Percentiles rank a stretch among this genome's conserved stretches.
Conservation (phyloP, 2,888 invertebrate genomes). For the Oasisia sp. region DNA sequence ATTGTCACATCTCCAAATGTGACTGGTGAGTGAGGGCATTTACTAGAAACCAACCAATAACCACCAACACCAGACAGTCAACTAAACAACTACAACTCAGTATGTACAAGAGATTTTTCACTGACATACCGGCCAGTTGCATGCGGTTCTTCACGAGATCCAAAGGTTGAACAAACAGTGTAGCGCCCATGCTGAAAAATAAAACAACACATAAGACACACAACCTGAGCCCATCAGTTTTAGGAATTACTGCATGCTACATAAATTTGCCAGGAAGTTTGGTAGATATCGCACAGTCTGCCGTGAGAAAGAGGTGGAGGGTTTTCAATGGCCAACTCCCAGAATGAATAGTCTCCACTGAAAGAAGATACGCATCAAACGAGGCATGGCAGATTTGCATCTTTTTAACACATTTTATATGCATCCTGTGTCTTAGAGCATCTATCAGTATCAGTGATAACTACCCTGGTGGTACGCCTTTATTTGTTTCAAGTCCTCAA, state of each 20-base stretch:
- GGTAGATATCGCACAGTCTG: not conserved
- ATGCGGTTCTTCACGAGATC: conserved; percentile 97
- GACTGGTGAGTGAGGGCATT: too few species aligned
- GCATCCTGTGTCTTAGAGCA: too few species aligned
- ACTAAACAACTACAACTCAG: too few species aligned
- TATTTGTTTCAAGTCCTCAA: too few species aligned
- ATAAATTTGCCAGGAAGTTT: not conserved
- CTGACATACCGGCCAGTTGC: conserved; percentile 83
- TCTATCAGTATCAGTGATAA: too few species aligned
- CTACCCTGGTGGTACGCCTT: too few species aligned
- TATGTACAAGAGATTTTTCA: not conserved
- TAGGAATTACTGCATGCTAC: too few species aligned
- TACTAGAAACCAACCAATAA: too few species aligned
- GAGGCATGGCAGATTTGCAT: not conserved
- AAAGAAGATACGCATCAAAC: not conserved
- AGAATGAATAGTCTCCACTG: not conserved
- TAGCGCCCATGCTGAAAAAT: conserved; percentile 89
- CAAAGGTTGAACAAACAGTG: conserved; percentile 91
- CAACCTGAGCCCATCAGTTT: not conserved
- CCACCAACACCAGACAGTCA: too few species aligned
- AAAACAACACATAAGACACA: not conserved
- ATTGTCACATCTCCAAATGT: too few species aligned
- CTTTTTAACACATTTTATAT: not conserved
- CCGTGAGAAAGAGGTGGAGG: not conserved
- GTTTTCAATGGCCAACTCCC: not conserved